phyloP scores from a whole-genome alignment of 2,888 invertebrate species.

The Agonopterix arenella region DNA sequence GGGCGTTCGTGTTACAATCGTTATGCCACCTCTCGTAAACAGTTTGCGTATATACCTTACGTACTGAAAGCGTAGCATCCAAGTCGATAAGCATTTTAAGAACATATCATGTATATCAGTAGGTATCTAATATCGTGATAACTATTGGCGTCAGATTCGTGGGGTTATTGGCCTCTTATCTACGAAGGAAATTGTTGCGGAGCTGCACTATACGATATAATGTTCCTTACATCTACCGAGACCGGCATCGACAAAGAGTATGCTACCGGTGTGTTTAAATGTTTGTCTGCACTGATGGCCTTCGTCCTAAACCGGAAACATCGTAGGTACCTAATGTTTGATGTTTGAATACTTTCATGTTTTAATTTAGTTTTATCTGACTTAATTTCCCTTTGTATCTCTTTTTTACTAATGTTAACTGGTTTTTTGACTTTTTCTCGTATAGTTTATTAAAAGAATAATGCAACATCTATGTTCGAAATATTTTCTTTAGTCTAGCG shows the following conservation, averaged over 20 bases:
- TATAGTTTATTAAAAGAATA: no score
- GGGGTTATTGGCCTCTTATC: constrained; percentile 28
- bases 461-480: no score
- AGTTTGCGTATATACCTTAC: no score
- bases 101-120: no score
- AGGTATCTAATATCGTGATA: constrained; percentile 15
- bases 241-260: not conserved
- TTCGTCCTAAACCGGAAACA: constrained; percentile 21
- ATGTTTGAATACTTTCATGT: constrained; percentile 4
- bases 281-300: constrained; percentile 13
- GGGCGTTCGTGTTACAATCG: no score
- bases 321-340: constrained; percentile 22
- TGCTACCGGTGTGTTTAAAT: not conserved
- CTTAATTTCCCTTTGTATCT: no score
- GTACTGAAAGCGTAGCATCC: no score
- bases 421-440: no score
- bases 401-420: no score
- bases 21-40: no score
- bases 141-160: constrained; percentile 20
- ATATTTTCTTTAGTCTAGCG: not conserved
- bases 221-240: not conserved
- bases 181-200: constrained; percentile 2
- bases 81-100: no score
- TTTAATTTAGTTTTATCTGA: constrained; percentile 10
- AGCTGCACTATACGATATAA: not conserved